Percentiles rank a stretch among this genome's conserved stretches.
Evolutionary conservation across 2,797 vertebrate species (phyloP).

Genomic region (Platalea minor): DNA sequence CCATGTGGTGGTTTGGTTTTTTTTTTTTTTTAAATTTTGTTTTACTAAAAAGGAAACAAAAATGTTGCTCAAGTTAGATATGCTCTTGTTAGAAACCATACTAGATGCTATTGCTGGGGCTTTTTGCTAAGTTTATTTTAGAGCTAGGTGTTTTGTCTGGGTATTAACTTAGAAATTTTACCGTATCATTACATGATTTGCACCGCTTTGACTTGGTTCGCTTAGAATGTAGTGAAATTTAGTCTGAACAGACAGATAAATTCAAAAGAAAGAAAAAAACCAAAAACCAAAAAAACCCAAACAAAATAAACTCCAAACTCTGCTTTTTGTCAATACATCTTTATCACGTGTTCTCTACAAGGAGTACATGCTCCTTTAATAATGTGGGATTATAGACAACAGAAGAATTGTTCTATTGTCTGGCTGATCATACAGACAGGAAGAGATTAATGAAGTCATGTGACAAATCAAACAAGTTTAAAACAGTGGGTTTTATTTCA

Average conservation of each 20-base stretch:
- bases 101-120: not conserved
- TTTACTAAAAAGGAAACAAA: not conserved
- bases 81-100: not conserved
- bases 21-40: not conserved
- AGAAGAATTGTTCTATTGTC: not conserved
- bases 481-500: not conserved
- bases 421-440: not conserved
- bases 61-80: not conserved
- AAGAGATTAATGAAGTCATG: not conserved
- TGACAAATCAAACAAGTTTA: not conserved
- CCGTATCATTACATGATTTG: accelerated
- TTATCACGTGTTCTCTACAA: not conserved
- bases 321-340: not conserved
- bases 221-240: not conserved
- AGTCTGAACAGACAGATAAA: not conserved
- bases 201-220: not conserved
- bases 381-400: not conserved
- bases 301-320: not conserved
- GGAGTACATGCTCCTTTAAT: not conserved
- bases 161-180: not conserved
- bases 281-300: not conserved
- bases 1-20: not conserved
- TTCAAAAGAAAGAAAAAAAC: not conserved
- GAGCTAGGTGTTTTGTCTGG: not conserved
- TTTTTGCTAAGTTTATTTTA: not conserved